Conservation (phyloP, 2,113 vertebrate species). For the Oplegnathus fasciatus region DNA sequence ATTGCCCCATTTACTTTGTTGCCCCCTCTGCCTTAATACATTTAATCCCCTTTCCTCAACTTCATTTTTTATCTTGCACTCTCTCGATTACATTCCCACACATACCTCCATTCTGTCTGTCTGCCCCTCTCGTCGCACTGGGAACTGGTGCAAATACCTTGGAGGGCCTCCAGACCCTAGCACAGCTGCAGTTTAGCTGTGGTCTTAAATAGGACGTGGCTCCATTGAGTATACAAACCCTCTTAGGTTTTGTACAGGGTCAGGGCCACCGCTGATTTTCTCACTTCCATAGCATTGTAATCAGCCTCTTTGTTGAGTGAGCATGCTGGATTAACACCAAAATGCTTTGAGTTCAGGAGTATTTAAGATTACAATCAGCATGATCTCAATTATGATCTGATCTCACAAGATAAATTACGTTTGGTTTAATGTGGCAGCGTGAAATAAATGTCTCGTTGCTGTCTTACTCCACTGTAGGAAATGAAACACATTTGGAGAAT, state of each 20-base stretch:
- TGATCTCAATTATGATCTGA: constrained; percentile 1
- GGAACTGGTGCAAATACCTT: constrained; percentile 30
- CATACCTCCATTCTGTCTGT: constrained; percentile 6
- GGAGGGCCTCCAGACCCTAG: constrained; percentile 20
- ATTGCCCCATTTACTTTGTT: constrained; percentile 18
- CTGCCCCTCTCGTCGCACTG: background rate
- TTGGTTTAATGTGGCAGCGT: background rate
- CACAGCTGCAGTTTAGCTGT: constrained; percentile 60
- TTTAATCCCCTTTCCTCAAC: constrained; percentile 6
- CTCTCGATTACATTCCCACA: constrained; percentile 14
- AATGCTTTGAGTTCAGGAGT: background rate
- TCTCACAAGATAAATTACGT: background rate
- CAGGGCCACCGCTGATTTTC: constrained; percentile 20
- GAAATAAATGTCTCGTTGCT: background rate
- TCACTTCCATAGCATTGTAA: constrained; percentile 6
- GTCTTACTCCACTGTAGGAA: too few relatives aligned
- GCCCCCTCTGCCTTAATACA: background rate
- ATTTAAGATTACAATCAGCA: background rate
- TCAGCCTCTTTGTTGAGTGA: background rate
- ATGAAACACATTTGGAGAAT: background rate
- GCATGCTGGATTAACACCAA: background rate
- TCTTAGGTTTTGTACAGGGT: background rate
- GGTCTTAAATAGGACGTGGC: constrained; percentile 48
- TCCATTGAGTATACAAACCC: constrained; percentile 21
- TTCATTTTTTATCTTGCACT: constrained; percentile 17